Percentiles rank a stretch among this genome's conserved stretches.
These are phyloP conservation scores for Otolemur garnettii DNA, from an alignment of 2,113 vertebrate species.

Conservation along the genomic window DNA sequence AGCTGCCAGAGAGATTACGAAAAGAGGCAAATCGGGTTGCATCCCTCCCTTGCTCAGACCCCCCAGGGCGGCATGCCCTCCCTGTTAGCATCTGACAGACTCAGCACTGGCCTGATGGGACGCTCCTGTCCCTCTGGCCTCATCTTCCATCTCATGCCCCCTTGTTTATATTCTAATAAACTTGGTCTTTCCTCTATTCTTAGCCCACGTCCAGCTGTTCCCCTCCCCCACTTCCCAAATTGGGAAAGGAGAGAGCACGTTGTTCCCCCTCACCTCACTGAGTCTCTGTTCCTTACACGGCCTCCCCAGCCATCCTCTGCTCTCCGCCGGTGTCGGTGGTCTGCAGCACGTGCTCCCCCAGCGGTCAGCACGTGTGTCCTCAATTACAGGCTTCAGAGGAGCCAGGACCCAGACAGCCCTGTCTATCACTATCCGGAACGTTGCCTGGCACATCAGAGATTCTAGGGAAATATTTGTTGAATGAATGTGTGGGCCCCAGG, in stretches of 20 bases:
- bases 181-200: neutral
- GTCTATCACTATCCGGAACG: neutral
- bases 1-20: neutral
- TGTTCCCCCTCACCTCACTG: neutral
- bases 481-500: neutral
- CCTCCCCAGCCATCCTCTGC: neutral
- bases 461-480: neutral
- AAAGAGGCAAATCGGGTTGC: neutral
- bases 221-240: neutral
- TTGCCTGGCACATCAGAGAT: neutral
- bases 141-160: neutral
- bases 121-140: neutral
- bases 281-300: neutral
- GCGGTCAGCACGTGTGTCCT: neutral
- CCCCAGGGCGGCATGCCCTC: neutral
- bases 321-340: neutral
- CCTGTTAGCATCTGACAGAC: neutral
- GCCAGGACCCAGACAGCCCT: neutral
- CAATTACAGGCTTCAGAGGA: neutral
- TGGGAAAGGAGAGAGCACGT: too few relatives aligned
- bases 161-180: neutral
- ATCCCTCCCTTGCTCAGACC: too few relatives aligned
- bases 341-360: too few relatives aligned
- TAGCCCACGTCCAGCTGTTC: neutral
- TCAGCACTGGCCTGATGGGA: fast-evolving